Conservation (phyloP, 2,113 vertebrate species). For the Chitala chitala region DNA sequence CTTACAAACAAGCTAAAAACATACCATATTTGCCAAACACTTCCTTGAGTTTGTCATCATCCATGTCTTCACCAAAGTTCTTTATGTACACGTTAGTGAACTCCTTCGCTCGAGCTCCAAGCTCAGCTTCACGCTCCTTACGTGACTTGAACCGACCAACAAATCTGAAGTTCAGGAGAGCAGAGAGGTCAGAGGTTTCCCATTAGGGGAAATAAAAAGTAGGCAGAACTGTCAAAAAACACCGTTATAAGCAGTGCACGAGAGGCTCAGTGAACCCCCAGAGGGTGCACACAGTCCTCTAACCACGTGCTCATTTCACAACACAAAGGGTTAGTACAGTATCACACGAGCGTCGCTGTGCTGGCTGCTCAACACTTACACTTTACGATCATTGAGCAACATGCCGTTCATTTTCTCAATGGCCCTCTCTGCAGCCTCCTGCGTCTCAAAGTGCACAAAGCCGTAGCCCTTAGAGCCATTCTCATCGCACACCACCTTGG, state of each 20-base stretch:
- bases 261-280: too few species aligned
- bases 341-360: not conserved
- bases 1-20: too few species aligned
- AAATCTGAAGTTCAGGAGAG: slow-evolving; percentile 62
- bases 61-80: slow-evolving; percentile 93
- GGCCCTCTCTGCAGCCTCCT: slow-evolving; percentile 94
- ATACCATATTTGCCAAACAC: slow-evolving; percentile 86
- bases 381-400: slow-evolving; percentile 98
- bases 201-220: not conserved
- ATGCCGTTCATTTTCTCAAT: slow-evolving; percentile 99
- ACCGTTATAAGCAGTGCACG: too few species aligned
- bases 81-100: slow-evolving; percentile 98
- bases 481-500: slow-evolving; percentile 95
- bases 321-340: not conserved
- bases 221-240: too few species aligned
- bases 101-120: slow-evolving; percentile 90
- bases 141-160: slow-evolving; percentile 97
- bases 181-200: not conserved
- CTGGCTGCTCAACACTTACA: slow-evolving; percentile 75
- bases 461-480: slow-evolving; percentile 98
- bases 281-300: too few species aligned
- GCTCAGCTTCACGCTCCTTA: slow-evolving; percentile 92
- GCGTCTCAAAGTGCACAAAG: slow-evolving; percentile 98
- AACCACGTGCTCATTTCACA: too few species aligned
- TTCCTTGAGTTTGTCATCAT: slow-evolving; percentile 91